These are phyloP conservation scores for Stratiomys singularior DNA, from an alignment of 2,888 invertebrate species.

Conservation along the genomic window DNA sequence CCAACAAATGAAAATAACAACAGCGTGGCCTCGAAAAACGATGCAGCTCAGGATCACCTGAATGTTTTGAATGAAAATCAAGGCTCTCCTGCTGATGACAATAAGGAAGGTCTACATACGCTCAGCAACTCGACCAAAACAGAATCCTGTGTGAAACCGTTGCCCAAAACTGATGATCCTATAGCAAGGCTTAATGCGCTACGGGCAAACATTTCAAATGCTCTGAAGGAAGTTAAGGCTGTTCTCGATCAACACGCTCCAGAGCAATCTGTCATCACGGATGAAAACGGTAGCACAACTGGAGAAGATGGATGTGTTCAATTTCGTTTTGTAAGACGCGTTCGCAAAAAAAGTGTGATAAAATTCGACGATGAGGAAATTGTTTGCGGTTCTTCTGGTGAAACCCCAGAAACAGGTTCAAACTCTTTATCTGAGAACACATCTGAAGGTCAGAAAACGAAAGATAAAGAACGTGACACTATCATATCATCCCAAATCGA, in stretches of 20 bases:
- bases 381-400: conserved; percentile 8
- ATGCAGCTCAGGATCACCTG: neutral
- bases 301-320: conserved; percentile 55
- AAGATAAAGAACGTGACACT: too few relatives aligned
- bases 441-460: neutral
- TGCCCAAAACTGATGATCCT: conserved; percentile 56
- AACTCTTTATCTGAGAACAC: neutral
- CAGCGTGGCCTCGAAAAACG: conserved; percentile 15
- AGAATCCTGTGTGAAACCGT: neutral
- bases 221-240: conserved; percentile 62
- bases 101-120: neutral
- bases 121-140: neutral
- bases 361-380: conserved; percentile 57
- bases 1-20: conserved; percentile 29
- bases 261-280: neutral
- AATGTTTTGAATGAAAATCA: neutral
- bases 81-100: neutral
- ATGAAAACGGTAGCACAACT: neutral
- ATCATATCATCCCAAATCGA: too few relatives aligned
- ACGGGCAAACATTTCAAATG: conserved; percentile 62
- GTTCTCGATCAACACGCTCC: conserved; percentile 59
- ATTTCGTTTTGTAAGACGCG: conserved; percentile 62
- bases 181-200: conserved; percentile 61
- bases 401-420: neutral
- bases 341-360: conserved; percentile 61